Percentiles rank a stretch among this genome's conserved stretches.
These are phyloP conservation scores for Prunella fulvescens DNA, from an alignment of 2,113 vertebrate genomes.

Conservation along the genomic window DNA sequence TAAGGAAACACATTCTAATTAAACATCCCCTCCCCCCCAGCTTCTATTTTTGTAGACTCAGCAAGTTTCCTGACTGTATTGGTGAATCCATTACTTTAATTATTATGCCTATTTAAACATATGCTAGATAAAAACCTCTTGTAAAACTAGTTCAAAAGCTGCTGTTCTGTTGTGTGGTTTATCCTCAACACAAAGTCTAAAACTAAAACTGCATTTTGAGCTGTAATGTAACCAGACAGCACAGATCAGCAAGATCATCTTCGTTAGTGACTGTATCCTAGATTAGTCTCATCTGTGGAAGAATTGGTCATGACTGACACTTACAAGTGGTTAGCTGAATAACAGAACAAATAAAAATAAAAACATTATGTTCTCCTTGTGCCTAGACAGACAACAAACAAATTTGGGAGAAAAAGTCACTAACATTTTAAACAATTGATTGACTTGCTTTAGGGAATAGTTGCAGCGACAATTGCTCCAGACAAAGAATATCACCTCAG, in stretches of 20 bases:
- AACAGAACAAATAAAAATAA: not conserved
- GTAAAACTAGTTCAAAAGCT: not conserved
- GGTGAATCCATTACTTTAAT: not conserved
- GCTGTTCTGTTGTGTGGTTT: not conserved
- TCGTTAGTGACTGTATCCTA: constrained; percentile 1
- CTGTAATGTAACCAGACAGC: not conserved
- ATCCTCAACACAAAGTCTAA: not conserved
- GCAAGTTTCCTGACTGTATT: not conserved
- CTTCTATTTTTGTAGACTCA: not conserved
- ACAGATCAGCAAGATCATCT: constrained; percentile 28
- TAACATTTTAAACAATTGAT: not conserved
- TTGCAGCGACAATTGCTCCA: not conserved
- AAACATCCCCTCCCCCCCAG: not conserved
- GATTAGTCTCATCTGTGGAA: constrained; percentile 20
- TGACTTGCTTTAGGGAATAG: not conserved
- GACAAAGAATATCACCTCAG: not conserved
- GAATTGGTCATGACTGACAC: not conserved
- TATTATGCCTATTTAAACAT: not conserved
- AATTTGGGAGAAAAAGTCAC: not conserved
- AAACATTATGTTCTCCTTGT: not conserved
- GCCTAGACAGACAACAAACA: not conserved
- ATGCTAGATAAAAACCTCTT: not conserved
- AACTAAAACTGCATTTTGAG: not conserved
- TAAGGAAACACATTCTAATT: not conserved
- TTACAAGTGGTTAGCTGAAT: not conserved